Conservation (phyloP, 2,113 vertebrate species). For the Rattus rattus region DNA sequence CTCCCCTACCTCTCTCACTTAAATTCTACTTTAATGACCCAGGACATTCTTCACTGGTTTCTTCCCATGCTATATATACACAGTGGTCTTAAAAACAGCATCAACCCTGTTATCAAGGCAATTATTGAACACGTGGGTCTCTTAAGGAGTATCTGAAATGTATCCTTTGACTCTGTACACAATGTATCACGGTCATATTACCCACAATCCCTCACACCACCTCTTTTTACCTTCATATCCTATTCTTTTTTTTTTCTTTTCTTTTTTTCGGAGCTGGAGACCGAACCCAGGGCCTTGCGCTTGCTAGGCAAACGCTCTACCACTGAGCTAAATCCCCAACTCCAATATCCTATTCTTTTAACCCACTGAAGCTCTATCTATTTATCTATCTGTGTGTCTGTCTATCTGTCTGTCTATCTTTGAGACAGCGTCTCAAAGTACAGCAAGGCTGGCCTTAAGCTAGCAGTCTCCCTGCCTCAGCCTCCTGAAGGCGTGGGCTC, state of each 20-base stretch:
- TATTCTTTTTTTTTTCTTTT: too few relatives aligned
- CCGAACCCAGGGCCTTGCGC: too few relatives aligned
- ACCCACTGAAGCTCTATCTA: neutral
- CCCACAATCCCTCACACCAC: neutral
- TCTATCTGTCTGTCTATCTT: neutral
- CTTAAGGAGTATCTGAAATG: neutral
- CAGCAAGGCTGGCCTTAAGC: too few relatives aligned
- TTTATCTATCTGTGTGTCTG: too few relatives aligned
- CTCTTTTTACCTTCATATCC: neutral
- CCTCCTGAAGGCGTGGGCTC: neutral
- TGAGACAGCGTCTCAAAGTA: neutral
- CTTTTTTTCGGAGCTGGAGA: too few relatives aligned
- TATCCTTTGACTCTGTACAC: neutral
- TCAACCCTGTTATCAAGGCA: neutral
- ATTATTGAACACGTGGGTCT: neutral
- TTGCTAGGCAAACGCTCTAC: too few relatives aligned
- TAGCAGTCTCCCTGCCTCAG: neutral
- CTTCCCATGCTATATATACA: neutral
- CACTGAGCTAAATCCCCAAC: too few relatives aligned
- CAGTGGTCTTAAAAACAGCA: neutral
- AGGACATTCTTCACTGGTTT: neutral
- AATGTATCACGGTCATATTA: too few relatives aligned
- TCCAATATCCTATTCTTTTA: neutral
- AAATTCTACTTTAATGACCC: neutral
- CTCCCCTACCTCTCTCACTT: neutral